Conservation (phyloP, 2,797 vertebrate genomes). For the Aplochiton taeniatus region DNA sequence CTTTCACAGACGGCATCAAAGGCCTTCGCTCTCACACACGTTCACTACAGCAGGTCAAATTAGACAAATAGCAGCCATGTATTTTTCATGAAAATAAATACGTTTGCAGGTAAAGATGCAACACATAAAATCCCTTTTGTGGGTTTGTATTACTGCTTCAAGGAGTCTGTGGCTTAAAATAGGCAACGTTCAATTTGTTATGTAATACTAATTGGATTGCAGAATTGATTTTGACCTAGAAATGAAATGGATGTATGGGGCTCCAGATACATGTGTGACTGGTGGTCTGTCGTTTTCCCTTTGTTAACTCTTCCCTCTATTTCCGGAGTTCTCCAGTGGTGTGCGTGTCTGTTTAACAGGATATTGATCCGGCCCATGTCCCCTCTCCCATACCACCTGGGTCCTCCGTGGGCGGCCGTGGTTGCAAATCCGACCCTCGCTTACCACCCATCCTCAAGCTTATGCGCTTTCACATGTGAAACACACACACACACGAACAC, state of each 20-base stretch:
- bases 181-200: too few relatives aligned
- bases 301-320: background rate
- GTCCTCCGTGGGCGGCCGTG: background rate
- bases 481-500: background rate
- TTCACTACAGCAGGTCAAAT: conserved; percentile 4
- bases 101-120: conserved; percentile 11
- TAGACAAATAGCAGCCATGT: background rate
- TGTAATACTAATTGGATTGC: conserved; percentile 1
- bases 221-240: background rate
- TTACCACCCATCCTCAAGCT: too few relatives aligned
- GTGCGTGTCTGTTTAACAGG: background rate
- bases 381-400: background rate
- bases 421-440: too few relatives aligned
- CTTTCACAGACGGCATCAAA: conserved; percentile 19
- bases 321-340: background rate
- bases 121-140: background rate
- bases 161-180: background rate
- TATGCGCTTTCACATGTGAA: too few relatives aligned
- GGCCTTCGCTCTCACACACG: background rate
- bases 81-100: background rate
- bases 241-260: background rate
- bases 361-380: conserved; percentile 1
- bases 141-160: background rate
- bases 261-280: background rate
- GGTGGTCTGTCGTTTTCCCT: background rate